Base-by-base conservation (phyloP, 1,140 invertebrate species). In the Micrasema longulum region DNA sequence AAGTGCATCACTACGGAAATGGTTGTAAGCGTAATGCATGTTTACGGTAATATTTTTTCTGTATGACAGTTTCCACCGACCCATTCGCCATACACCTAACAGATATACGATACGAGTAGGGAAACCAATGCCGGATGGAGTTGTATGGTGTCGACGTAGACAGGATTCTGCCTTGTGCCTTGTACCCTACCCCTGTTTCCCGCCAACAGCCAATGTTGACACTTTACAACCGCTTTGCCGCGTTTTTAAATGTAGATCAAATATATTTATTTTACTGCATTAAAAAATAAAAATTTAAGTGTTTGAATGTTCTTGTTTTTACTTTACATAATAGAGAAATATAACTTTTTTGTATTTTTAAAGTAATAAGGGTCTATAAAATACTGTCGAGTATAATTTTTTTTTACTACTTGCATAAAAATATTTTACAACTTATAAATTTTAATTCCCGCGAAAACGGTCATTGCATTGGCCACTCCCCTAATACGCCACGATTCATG, bases 41-140 rank as follows among this genome's bases (percentile, higher is more conserved):
- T 2, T 31, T 31, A 48, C 10, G 10, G 16, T 20, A 48, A 48
- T 48, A 48, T n/a, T 11, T 48, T 48, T 48, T 48, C 47, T 48
- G 20, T 10, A 16, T 18, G 47, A 48, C 47, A 48, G 22, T 31
- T 55, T 55, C 52, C 22, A 12, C 43, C 43, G 5, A 47, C 43
- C n/a, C 43, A 47, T n/a, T 47, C n/a, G n/a, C n/a, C 22, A n/a
- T 16, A 14, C 18, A 45, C n/a, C 2, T 45, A 45, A 45, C n/a
- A 14, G n/a, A n/a, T 23, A 23, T 20, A 57, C 11, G 16, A 57
- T 38, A 57, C n/a, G 26, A 18, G 6, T 18, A 20, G 35, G 35
- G 55, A 20, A 60, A 41, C 55, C 22, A 31, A 35, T 60, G 55
- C 55, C 55, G 55, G 55, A 38, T 60, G 55, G 36, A 16, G 35